Evolutionary conservation across 2,888 invertebrate genomes (phyloP).

Genomic region (Epirrhoe tristata): DNA sequence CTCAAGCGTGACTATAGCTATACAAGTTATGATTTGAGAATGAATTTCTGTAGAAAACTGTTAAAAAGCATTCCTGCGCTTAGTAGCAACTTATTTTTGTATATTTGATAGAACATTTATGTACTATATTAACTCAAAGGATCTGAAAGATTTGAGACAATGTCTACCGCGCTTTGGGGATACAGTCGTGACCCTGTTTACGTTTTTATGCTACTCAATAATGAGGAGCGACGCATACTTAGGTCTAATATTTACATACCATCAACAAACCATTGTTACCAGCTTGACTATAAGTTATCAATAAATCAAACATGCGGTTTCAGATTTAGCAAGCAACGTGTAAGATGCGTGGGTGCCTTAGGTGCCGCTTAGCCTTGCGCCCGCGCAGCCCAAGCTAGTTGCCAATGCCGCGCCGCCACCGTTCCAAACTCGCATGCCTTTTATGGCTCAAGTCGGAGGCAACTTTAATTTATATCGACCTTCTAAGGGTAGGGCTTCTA

Average conservation of each 20-base stretch:
- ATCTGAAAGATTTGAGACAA: no score
- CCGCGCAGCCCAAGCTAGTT: conserved; percentile 51
- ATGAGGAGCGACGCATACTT: neutral
- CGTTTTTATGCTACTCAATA: neutral
- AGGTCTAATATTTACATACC: neutral
- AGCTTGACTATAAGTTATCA: conserved; percentile 12
- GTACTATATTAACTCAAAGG: no score
- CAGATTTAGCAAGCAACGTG: conserved; percentile 33
- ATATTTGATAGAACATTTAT: no score
- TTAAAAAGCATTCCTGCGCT: no score
- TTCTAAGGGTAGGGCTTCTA: conserved; percentile 2
- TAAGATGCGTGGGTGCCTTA: conserved; percentile 66
- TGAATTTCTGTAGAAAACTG: neutral
- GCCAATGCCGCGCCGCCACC: no score
- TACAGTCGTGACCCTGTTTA: no score
- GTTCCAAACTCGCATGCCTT: conserved; percentile 57
- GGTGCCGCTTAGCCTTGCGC: conserved; percentile 62
- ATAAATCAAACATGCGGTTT: conserved; percentile 25
- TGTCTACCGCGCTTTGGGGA: no score
- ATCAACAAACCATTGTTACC: neutral
- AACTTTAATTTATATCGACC: conserved; percentile 24
- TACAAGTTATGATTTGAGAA: no score
- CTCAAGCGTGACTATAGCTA: no score
- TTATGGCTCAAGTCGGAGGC: conserved; percentile 59
- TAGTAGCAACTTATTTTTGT: no score